Base-by-base conservation (phyloP, 2,113 vertebrate species). In the Xenopus laevis region DNA sequence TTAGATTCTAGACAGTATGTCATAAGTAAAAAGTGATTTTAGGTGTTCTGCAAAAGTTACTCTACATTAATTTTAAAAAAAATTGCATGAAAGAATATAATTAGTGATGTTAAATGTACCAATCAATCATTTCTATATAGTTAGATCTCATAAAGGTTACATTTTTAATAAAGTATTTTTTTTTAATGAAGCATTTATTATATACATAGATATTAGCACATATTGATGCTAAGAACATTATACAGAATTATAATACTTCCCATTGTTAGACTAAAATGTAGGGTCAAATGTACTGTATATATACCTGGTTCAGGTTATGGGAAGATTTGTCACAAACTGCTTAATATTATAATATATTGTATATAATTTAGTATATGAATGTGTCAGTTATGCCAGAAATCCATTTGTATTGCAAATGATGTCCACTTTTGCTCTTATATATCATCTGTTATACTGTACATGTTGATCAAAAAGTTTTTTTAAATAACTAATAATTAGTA, bases 1-100 rank as follows among this genome's bases (percentile, higher is more conserved):
- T 87, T 89, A 86, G 81, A 81, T 80, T 84, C 78, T 78, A 83
- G 86, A 83, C 82, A 87, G 79, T 70, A 72, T 89, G 85, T 86
- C 84, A 88, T 83, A 79, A 75, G 80, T 76, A 79, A 85, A 69
- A 83, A 82, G 16, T 47, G 59, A 64, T 61, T 64, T 76, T 76
- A 63, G 30, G 63, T 76, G 58, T 75, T 59, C 40, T 44, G 45
- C 17, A 67, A 74, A 73, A 61, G 65, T 75, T 83, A 64, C 79
- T 81, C 79, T 86, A 83, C 64, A 71, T 65, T 68, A 68, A 78
- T 79, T 70, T 30, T 30, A 63, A 61, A 88, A 78, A 84, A 81
- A 72, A 59, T 83, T 79, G 47, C 71, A 15, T 63, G 79, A 78
- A 9, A 71, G 60, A 61, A 55, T 69, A 73, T 78, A 79, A 80